A percentile compares a stretch with the other conserved stretches of the same genome.
These are phyloP conservation scores for Prosapia bicincta DNA, from an alignment of 2,888 invertebrate genomes.

Conservation along the genomic window DNA sequence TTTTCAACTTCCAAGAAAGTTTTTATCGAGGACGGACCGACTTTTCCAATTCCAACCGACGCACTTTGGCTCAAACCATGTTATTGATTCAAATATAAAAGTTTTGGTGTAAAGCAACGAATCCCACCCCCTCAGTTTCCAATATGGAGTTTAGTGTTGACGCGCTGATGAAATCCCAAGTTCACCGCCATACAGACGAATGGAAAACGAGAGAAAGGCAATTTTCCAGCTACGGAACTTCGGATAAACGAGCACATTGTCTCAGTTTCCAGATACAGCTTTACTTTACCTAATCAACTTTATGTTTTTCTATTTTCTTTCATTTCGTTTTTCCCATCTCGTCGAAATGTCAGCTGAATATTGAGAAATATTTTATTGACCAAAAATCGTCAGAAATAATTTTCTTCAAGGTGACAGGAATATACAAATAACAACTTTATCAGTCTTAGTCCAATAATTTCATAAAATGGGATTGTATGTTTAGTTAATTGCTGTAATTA, in stretches of 20 bases:
- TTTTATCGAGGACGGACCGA: neutral
- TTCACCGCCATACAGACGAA: neutral
- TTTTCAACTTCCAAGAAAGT: neutral
- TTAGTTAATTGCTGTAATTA: no score
- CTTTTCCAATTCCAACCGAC: neutral
- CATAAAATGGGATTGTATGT: no score
- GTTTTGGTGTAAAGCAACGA: neutral
- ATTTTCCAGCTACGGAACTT: neutral
- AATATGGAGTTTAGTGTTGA: neutral
- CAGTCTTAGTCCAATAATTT: no score
- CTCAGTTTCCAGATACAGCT: neutral
- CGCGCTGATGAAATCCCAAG: neutral
- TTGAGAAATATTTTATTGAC: neutral
- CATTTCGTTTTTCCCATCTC: neutral
- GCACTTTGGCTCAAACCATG: neutral
- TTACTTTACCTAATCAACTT: neutral
- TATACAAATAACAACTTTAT: no score
- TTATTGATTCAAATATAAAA: neutral
- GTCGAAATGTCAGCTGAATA: neutral
- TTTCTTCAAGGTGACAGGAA: no score
- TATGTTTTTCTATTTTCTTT: neutral
- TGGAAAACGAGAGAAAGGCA: neutral
- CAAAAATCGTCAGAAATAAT: no score
- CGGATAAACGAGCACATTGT: no score
- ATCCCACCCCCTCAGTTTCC: neutral